Evolutionary conservation across 2,797 vertebrate genomes (phyloP), one percentile per base, ranked within the genome.

Genomic region (Centropyge bicolor): DNA sequence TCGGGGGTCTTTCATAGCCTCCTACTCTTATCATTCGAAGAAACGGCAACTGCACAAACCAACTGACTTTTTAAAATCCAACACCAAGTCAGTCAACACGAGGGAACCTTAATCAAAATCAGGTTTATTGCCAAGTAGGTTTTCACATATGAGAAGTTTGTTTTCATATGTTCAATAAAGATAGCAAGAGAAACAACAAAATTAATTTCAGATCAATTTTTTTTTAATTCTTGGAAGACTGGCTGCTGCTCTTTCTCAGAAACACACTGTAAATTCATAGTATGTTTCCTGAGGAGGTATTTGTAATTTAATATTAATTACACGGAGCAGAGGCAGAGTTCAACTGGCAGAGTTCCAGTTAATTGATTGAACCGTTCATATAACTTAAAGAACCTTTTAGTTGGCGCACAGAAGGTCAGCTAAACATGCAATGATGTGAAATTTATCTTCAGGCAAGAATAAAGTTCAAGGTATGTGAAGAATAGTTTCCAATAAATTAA

Each of bases 341-440:
- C 27, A 56, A 48, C n/a, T 51, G 19, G 54, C 36, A 13, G 17
- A 49, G 17, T 54, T 70, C 22, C 31, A 64, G 13, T 65, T n/a
- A 59, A 41, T 48, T 48, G 40, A 79, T 73, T 67, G 27, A 36
- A 20, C 46, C 35, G 36, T 19, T 55, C 35, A 38, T 24, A 11
- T n/a, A 57, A 61, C 19, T 40, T 19, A 45, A n/a, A 69, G n/a
- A 67, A 48, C n/a, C 55, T 62, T 46, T 59, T 36, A 65, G 51
- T 43, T 24, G 24, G 43, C 8, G 14, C 16, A 7, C 55, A 1
- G 27, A 38, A n/a, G 55, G 31, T 41, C 59, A 16, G 16, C 35
- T 45, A 3, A 35, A 52, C 68, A 66, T 20, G 76, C 38, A 6
- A 1, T n/a, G 38, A 76, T 40, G 35, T 17, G 13, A 76, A 51